A percentile compares a stretch with the other conserved stretches of the same genome.
phyloP scores from a whole-genome alignment of 2,797 vertebrate species.

The Acipenser ruthenus region DNA sequence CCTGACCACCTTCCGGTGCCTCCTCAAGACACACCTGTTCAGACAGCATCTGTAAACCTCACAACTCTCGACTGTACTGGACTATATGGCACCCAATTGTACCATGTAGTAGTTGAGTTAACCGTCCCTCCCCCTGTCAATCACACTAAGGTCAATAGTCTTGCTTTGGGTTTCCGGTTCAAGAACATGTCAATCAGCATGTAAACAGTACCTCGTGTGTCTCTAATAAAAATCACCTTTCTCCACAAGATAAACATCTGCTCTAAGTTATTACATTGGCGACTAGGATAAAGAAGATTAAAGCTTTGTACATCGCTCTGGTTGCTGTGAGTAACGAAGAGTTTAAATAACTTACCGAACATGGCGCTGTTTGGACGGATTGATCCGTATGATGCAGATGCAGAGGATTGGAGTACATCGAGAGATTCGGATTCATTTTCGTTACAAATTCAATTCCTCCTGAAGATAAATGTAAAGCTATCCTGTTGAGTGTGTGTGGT shows the following conservation, averaged over 20 bases:
- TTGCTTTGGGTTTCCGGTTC: no score
- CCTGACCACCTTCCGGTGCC: no score
- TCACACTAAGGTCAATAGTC: no score
- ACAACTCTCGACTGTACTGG: no score
- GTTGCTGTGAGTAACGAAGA: background rate
- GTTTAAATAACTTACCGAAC: background rate
- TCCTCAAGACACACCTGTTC: no score
- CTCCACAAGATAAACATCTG: background rate
- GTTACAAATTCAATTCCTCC: background rate
- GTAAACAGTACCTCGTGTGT: no score
- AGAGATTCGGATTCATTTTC: background rate
- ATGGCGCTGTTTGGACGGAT: background rate
- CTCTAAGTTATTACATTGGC: background rate
- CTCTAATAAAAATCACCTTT: no score
- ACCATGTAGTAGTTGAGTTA: no score
- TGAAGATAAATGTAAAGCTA: background rate
- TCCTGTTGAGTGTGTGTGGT: background rate
- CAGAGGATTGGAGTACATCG: background rate
- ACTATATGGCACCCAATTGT: no score
- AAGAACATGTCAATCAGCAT: no score
- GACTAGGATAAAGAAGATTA: background rate
- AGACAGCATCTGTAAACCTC: no score
- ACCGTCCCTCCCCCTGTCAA: no score
- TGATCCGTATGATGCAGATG: background rate
- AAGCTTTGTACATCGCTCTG: background rate